Conservation (phyloP, 2,888 invertebrate species). For the Chrysodeixis includens region DNA sequence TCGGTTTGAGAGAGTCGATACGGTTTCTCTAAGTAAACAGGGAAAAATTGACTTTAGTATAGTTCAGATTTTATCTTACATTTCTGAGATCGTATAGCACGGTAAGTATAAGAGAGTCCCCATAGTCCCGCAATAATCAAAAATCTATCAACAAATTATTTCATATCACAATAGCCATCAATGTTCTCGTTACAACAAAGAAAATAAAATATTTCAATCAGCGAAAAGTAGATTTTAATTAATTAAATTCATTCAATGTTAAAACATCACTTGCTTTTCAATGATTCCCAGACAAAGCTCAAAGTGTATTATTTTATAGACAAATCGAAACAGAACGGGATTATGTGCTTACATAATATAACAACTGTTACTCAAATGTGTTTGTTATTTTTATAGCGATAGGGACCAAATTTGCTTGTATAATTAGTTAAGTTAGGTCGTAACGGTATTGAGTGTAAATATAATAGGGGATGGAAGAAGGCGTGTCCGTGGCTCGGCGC, state of each 20-base stretch:
- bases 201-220: constrained; percentile 68
- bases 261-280: constrained; percentile 86
- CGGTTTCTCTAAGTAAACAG: too few species aligned
- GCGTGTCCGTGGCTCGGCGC: constrained; percentile 86
- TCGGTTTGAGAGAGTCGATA: too few species aligned
- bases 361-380: constrained; percentile 25
- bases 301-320: constrained; percentile 89
- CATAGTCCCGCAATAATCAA: too few species aligned
- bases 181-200: constrained; percentile 23
- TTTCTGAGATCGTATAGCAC: too few species aligned
- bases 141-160: not conserved
- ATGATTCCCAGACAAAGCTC: constrained; percentile 85
- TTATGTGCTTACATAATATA: constrained; percentile 73
- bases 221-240: constrained; percentile 80
- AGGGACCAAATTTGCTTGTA: constrained; percentile 58
- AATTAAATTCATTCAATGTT: constrained; percentile 85
- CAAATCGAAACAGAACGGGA: constrained; percentile 78
- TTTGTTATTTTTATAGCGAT: constrained; percentile 16
- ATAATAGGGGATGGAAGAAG: constrained; percentile 87
- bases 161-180: not conserved
- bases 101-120: too few species aligned
- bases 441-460: constrained; percentile 66
- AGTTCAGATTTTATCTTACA: too few species aligned
- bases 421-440: constrained; percentile 60
- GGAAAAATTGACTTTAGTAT: too few species aligned